Percentiles rank a stretch among this genome's conserved stretches.
These are phyloP conservation scores for Linurgus olivaceus DNA, from an alignment of 2,797 vertebrate species.

Conservation along the genomic window DNA sequence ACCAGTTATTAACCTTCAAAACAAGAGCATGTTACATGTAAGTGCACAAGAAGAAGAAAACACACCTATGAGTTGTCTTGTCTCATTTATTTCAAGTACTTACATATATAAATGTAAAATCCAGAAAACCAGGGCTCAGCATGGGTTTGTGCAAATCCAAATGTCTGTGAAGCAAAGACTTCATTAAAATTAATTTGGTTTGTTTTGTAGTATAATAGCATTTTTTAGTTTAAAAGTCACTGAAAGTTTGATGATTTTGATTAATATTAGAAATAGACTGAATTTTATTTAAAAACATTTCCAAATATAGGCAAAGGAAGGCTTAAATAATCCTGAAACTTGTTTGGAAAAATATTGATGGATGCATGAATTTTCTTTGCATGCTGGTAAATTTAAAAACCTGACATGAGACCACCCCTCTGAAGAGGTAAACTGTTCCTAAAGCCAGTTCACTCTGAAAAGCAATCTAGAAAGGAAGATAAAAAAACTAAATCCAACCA, in stretches of 20 bases:
- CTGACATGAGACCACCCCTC: neutral
- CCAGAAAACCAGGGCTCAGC: neutral
- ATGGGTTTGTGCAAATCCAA: neutral
- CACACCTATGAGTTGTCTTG: neutral
- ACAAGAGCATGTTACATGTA: neutral
- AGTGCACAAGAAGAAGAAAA: neutral
- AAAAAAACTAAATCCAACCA: fast-evolving
- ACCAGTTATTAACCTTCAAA: neutral
- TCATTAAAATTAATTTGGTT: neutral
- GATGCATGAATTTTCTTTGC: neutral
- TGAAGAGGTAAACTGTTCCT: neutral
- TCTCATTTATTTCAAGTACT: neutral
- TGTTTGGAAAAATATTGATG: neutral
- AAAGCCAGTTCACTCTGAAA: neutral
- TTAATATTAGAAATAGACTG: neutral
- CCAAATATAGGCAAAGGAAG: neutral
- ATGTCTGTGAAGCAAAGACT: neutral
- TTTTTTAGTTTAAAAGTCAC: neutral
- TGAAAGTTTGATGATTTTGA: neutral
- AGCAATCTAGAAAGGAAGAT: neutral
- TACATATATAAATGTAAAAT: neutral
- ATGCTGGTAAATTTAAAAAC: neutral
- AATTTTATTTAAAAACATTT: neutral
- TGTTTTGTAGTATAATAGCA: neutral
- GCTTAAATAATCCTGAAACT: neutral